A percentile compares a stretch with the other conserved stretches of the same genome.
Evolutionary conservation across 1,140 invertebrate genomes (phyloP).

Genomic region (Dendroctonus valens): DNA sequence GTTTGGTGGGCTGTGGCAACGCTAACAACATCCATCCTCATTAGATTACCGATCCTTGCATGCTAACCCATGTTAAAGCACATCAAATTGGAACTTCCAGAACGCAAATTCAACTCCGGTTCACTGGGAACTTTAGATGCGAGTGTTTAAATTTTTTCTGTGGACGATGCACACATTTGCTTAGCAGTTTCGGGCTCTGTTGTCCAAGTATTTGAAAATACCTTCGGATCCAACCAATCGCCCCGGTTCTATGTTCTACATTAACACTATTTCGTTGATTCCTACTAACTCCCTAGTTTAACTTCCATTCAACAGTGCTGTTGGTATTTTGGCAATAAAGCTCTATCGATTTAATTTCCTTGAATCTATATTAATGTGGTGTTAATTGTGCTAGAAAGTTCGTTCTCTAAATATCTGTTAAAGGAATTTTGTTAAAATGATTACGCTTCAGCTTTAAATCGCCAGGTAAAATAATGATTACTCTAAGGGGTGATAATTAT

Average conservation of each 20-base stretch:
- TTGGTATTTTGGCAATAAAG: not conserved
- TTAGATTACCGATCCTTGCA: constrained; percentile 26
- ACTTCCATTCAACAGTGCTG: constrained; percentile 1
- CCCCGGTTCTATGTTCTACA: constrained; percentile 9
- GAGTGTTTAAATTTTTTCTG: constrained; percentile 7
- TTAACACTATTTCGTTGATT: constrained; percentile 6
- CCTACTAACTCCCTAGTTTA: constrained; percentile 20
- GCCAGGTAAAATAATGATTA: not conserved
- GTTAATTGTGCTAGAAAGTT: constrained; percentile 7
- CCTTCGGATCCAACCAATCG: constrained; percentile 27
- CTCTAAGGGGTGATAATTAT: not conserved
- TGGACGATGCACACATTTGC: constrained; percentile 24
- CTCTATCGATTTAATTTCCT: not conserved
- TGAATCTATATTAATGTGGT: constrained; percentile 6
- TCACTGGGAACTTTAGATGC: not conserved
- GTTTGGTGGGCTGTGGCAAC: constrained; percentile 5
- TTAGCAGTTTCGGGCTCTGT: constrained; percentile 10
- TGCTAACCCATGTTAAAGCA: constrained; percentile 18
- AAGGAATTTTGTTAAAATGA: constrained; percentile 16
- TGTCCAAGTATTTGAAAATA: constrained; percentile 29
- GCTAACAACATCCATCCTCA: not conserved
- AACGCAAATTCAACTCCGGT: constrained; percentile 2
- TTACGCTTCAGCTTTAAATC: too few species aligned
- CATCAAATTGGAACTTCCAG: constrained; percentile 7
- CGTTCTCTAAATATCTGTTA: constrained; percentile 2